Percentiles rank a stretch among this genome's conserved stretches.
phyloP scores from a whole-genome alignment of 2,888 invertebrate genomes.

The Andrena bucephala region DNA sequence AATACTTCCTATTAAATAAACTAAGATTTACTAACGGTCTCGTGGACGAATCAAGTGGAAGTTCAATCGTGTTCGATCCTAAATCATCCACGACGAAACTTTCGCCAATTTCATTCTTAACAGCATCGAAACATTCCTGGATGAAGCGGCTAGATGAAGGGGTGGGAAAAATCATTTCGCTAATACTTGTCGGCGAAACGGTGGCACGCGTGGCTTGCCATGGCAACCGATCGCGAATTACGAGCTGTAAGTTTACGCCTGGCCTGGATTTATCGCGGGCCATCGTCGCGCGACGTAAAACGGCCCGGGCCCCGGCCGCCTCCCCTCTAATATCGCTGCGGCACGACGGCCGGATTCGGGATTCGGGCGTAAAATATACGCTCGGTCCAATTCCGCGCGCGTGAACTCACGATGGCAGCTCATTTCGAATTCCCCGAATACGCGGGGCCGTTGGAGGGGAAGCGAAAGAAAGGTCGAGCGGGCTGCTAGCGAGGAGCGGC shows the following conservation, averaged over 20 bases:
- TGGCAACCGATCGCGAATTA: slow-evolving; percentile 50
- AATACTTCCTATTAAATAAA: too few species aligned
- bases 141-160: not conserved
- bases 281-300: slow-evolving; percentile 51
- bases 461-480: slow-evolving; percentile 45
- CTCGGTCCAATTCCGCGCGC: slow-evolving; percentile 68
- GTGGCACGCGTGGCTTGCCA: not conserved
- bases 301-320: slow-evolving; percentile 6
- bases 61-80: too few species aligned
- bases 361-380: slow-evolving; percentile 70
- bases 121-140: not conserved
- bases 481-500: not conserved
- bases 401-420: slow-evolving; percentile 75
- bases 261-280: slow-evolving; percentile 57
- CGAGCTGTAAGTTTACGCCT: slow-evolving; percentile 50
- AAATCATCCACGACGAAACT: too few species aligned
- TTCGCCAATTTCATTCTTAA: too few species aligned
- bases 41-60: too few species aligned
- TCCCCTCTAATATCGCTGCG: slow-evolving; percentile 68
- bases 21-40: too few species aligned
- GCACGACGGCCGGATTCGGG: slow-evolving; percentile 44
- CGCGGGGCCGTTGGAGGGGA: slow-evolving; percentile 72
- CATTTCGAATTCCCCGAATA: slow-evolving; percentile 83
- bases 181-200: slow-evolving; percentile 2
- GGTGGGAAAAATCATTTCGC: not conserved